Base-by-base conservation (phyloP, 2,113 vertebrate species). In the Vanacampus margaritifer region DNA sequence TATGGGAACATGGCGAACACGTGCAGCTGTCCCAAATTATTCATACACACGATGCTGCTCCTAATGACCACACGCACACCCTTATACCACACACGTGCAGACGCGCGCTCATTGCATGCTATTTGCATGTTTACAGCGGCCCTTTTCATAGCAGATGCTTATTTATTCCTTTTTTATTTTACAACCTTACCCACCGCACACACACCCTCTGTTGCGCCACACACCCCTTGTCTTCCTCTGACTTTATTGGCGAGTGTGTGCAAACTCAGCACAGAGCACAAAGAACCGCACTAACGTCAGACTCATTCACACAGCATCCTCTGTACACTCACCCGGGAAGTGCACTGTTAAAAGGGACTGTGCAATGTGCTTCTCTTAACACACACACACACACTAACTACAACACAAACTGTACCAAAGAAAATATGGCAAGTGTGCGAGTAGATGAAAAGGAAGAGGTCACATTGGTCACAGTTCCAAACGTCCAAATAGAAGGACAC, bases 201-300 rank as follows among this genome's bases (percentile, higher is more conserved):
- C 43, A 0, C 43, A 39, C 56, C n/a, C 62, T 46, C 23, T 69
- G 59, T 71, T 61, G 24, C 36, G 50, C 62, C 48, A 72, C 54
- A 41, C 46, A 17, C 56, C 23, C 46, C 65, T 26, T 59, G 67
- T 84, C 57, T 73, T 61, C 60, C 53, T 65, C 28, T 43, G 26
- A 19, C 14, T 69, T 32, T 64, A 64, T 48, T 57, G 37, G 50
- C 43, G 32, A 63, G 68, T 71, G 58, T 57, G 50, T 78, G 76
- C 74, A 76, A 75, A 72, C 79, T 88, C 82, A 86, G 83, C 83
- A 86, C 64, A 76, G 67, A 69, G 56, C 84, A 88, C 86, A 88
- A 89, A 89, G 84, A 86, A 80, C 72, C 62, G 83, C 75, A 86
- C 79, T 83, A 80, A 88, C 83, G 80, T 87, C 87, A 84, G 76